Base-by-base conservation (phyloP, 2,888 invertebrate genomes). In the Volucella inanis region DNA sequence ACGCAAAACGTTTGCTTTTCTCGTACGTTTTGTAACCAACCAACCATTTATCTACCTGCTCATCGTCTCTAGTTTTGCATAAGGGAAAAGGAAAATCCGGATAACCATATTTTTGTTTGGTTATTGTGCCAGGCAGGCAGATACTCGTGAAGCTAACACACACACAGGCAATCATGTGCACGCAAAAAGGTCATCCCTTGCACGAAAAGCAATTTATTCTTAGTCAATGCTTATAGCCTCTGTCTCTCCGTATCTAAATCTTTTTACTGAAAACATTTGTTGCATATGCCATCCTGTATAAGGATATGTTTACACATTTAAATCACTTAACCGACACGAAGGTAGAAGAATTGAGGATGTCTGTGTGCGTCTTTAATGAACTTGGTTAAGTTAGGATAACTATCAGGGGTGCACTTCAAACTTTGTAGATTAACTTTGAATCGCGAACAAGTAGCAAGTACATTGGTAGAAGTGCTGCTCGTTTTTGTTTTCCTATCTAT, bases 381-480 rank as follows among this genome's bases (percentile, higher is more conserved):
- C 38, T 22, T 49, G 54, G 57, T 15, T 12, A 22, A 38, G 55
- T 14, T 8, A 39, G 18, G 15, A 18, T 15, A 55, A 50, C 14
- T 54, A 8, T 4, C 38, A 41, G 76, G 70, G 80, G 64, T 59
- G 12, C 15, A 43, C 45, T 54, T 52, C 1, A 62, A 59, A 38
- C 43, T 47, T 43, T 2, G 10, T 70, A 84, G 79, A 75, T 75
- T 45, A 47, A 61, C 41, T 75, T 55, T 61, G 47, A 65, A 65
- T 65, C 54, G 47, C 54, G 47, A 59, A 57, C 70, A 15, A 59
- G 55, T 41, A 57, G 68, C 78, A 79, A 83, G 78, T 83, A 74
- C 50, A 68, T 57, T 55, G 18, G 18, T 57, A 4, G 43, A 41
- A 61, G 65, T 43, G 61, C 18, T 45, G 31, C 55, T 49, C 39